Evolutionary conservation across 2,113 vertebrate species (phyloP).

Genomic region (Thamnophis sirtalis): DNA sequence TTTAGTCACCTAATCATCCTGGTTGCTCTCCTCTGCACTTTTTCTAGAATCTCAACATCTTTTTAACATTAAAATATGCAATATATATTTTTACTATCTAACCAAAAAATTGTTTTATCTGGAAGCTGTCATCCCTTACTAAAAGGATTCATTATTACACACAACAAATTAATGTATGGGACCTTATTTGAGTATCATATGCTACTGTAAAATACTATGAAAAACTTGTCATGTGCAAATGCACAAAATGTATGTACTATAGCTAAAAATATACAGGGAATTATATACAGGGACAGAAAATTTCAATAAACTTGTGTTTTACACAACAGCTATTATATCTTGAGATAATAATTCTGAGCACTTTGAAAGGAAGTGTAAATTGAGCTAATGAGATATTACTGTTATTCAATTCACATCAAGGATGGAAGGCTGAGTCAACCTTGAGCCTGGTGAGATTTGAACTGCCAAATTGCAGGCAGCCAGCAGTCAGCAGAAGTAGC

Average conservation of each 20-base stretch:
- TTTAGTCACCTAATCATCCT: too few species aligned
- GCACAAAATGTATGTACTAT: neutral
- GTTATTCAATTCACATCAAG: neutral
- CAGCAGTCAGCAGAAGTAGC: too few species aligned
- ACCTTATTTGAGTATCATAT: neutral
- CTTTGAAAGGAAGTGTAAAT: neutral
- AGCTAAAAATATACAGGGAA: neutral
- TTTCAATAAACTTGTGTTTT: neutral
- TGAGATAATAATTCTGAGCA: neutral
- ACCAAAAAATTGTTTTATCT: neutral
- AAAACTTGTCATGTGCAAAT: neutral
- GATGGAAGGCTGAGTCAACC: too few species aligned
- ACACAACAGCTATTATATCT: neutral
- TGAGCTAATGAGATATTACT: neutral
- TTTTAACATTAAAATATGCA: neutral
- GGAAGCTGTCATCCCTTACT: neutral
- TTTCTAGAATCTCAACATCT: too few species aligned
- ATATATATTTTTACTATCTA: neutral
- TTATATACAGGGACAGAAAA: neutral
- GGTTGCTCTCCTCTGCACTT: too few species aligned
- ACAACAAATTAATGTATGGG: neutral
- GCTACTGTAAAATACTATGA: neutral
- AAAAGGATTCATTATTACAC: neutral
- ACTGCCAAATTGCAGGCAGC: too few species aligned
- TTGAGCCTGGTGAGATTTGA: too few species aligned